Percentiles rank a stretch among this genome's conserved stretches.
These are phyloP conservation scores for Phacellophora camtschatica DNA, from an alignment of 30 jellyfish, hydroid and myxozoan species.

Conservation along the genomic window DNA sequence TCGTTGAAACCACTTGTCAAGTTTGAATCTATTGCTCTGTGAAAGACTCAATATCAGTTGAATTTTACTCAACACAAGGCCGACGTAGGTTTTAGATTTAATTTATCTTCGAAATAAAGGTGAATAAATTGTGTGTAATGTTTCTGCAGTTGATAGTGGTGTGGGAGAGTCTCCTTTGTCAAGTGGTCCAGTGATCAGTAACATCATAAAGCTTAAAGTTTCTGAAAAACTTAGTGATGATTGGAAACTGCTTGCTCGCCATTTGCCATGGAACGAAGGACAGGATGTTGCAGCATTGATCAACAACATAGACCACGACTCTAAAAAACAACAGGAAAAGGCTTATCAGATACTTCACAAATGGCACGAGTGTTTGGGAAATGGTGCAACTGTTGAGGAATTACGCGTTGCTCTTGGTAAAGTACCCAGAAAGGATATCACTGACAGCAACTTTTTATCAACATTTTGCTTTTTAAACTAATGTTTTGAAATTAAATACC, in stretches of 20 bases:
- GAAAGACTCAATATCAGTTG: no score
- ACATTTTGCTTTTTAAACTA: neutral
- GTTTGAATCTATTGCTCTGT: no score
- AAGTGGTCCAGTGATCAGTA: neutral
- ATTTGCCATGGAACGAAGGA: neutral
- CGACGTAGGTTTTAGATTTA: no score
- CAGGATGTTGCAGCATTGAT: neutral
- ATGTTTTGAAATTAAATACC: no score
- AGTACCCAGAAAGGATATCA: neutral
- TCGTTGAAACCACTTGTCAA: no score
- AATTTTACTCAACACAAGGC: no score
- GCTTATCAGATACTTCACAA: neutral
- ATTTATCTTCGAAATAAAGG: no score
- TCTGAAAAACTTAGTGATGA: neutral
- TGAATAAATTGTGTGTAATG: no score
- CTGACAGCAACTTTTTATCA: neutral
- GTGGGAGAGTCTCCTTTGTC: neutral
- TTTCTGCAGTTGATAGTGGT: constrained; percentile 28
- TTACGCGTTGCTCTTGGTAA: neutral
- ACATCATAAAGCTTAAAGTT: neutral
- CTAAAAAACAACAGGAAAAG: neutral
- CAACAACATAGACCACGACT: neutral
- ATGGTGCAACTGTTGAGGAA: neutral
- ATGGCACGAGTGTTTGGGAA: neutral
- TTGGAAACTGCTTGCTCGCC: neutral